These are phyloP conservation scores for Diglossa brunneiventris DNA, from an alignment of 2,113 vertebrate genomes.

Conservation along the genomic window DNA sequence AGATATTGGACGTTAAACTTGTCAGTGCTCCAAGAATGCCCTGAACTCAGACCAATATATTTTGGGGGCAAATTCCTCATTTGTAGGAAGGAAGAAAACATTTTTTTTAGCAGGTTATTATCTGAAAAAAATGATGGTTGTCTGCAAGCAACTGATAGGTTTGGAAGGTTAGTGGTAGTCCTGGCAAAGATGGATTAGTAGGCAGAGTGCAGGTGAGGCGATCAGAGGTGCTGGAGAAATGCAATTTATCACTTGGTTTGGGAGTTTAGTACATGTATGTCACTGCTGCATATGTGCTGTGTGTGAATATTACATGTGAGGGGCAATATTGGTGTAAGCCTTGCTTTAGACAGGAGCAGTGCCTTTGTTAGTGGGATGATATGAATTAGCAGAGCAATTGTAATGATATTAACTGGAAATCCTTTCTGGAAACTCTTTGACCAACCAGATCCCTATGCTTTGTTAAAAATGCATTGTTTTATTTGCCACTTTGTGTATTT, in stretches of 20 bases:
- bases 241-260: constrained; percentile 36
- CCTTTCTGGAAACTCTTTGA: not conserved
- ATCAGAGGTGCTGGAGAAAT: constrained; percentile 18
- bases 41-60: constrained; percentile 1
- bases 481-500: not conserved
- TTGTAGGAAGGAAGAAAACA: constrained; percentile 34
- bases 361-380: not conserved
- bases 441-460: not conserved
- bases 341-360: not conserved
- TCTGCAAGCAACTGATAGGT: constrained; percentile 44
- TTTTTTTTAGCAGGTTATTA: constrained; percentile 53
- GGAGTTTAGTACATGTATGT: not conserved
- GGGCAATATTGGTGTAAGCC: not conserved
- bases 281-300: not conserved
- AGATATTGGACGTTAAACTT: constrained; percentile 25
- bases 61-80: constrained; percentile 18
- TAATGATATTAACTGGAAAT: not conserved
- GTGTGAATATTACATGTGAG: not conserved
- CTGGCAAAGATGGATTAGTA: constrained; percentile 63
- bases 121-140: constrained; percentile 53
- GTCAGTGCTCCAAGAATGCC: not conserved
- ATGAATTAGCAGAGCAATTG: not conserved
- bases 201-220: constrained; percentile 36
- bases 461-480: not conserved
- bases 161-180: constrained; percentile 52